A percentile compares a stretch with the other conserved stretches of the same genome.
Evolutionary conservation across 2,113 vertebrate genomes (phyloP).

Genomic region (Anoplopoma fimbria): DNA sequence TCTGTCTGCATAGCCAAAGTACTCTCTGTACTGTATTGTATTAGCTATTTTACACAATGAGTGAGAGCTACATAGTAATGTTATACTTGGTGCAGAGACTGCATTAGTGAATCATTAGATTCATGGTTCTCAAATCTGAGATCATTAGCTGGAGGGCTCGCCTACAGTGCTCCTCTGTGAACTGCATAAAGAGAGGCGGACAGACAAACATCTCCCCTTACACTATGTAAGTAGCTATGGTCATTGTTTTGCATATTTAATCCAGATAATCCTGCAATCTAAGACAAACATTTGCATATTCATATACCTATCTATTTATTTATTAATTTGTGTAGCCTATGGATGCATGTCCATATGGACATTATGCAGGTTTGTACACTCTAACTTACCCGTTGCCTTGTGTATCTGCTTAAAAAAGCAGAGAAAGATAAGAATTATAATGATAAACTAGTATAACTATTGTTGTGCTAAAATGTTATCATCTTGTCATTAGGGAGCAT

Average conservation of each 20-base stretch:
- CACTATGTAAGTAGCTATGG: background rate
- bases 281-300: background rate
- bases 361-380: background rate
- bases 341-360: too few species aligned
- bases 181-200: slow-evolving; percentile 16
- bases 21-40: slow-evolving; percentile 48
- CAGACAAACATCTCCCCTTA: slow-evolving; percentile 15
- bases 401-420: background rate
- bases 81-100: slow-evolving; percentile 62
- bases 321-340: background rate
- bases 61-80: slow-evolving; percentile 53
- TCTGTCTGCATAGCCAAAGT: slow-evolving; percentile 44
- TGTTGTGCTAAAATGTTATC: background rate
- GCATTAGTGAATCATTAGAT: slow-evolving; percentile 68
- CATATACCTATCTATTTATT: background rate
- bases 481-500: slow-evolving; percentile 4
- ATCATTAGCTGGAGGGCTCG: slow-evolving; percentile 64
- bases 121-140: slow-evolving; percentile 60
- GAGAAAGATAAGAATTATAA: background rate
- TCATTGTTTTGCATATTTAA: slow-evolving; percentile 2
- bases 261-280: slow-evolving; percentile 1
- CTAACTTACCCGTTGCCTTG: background rate
- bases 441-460: background rate
- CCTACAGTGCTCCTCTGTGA: slow-evolving; percentile 35
- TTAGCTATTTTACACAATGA: slow-evolving; percentile 60